Evolutionary conservation across 2,888 invertebrate species (phyloP).

Genomic region (Oscheius onirici): DNA sequence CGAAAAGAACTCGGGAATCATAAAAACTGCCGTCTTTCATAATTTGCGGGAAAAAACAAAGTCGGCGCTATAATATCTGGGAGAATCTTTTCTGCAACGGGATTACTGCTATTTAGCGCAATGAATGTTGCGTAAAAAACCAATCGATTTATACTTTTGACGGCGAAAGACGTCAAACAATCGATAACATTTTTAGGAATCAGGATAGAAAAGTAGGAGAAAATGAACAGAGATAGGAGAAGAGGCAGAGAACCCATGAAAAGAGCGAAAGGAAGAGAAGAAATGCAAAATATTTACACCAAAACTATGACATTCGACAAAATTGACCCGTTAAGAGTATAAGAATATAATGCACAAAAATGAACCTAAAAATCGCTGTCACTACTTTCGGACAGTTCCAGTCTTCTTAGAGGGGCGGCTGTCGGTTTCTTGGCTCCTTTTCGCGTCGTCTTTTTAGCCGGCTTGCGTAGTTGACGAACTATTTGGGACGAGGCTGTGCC

Average conservation of each 20-base stretch:
- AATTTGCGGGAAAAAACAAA: too few relatives aligned
- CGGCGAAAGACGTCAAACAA: too few relatives aligned
- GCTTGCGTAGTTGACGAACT: not conserved
- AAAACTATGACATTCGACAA: not conserved
- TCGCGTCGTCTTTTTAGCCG: not conserved
- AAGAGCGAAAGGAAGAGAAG: conserved; percentile 4
- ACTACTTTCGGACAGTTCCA: conserved; percentile 32
- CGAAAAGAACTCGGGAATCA: too few relatives aligned
- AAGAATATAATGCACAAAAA: not conserved
- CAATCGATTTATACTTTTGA: too few relatives aligned
- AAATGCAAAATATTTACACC: not conserved
- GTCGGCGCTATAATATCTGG: too few relatives aligned
- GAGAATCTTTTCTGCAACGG: too few relatives aligned
- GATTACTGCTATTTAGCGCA: too few relatives aligned
- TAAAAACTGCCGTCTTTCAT: too few relatives aligned
- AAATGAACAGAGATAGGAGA: not conserved
- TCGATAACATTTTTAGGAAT: too few relatives aligned
- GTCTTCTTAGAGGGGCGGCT: not conserved
- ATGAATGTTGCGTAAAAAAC: too few relatives aligned
- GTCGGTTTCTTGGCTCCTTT: not conserved
- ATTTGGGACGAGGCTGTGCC: not conserved
- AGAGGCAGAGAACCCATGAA: not conserved
- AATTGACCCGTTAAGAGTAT: not conserved
- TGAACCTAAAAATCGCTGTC: conserved; percentile 17
- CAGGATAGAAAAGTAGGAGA: not conserved